Evolutionary conservation across 2,113 vertebrate genomes (phyloP), one percentile per base, ranked within the genome.

Genomic region (Promerops cafer): DNA sequence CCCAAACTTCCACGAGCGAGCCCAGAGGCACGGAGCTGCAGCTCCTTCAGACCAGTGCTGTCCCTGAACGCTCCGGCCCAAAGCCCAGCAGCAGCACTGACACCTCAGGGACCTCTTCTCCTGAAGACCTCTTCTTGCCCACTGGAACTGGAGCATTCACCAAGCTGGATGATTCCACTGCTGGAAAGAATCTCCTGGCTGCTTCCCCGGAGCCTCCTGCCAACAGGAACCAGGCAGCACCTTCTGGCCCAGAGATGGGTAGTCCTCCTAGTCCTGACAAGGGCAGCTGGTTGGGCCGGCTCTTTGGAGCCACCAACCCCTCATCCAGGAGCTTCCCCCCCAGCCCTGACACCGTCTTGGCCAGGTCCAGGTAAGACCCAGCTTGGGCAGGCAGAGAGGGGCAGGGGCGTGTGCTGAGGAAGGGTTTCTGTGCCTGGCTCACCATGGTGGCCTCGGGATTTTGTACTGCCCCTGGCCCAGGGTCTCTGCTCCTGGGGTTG

Each of bases 261-360:
- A 18, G 16, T 37, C 35, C 75, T 68, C 20, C 82, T 1, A 3
- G 10, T 12, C 31, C 83, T 6, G 56, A 49, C 40, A 91, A 42
- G 45, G 86, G 95, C 45, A 28, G 33, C 20, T 97, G 98, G 97
- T 86, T 99, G 70, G 98, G 99, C 8, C 96, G 99, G 35, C 98
- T 99, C 28, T 99, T 99, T 27, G 99, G 99, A 71, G 98, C 98
- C 35, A 84, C 70, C 88, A 69, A 4, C 24, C 68, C 90, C 6
- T 81, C 79, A 1, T 75, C 83, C 88, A 35, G 95, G 90, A 71
- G 92, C 74, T 40, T 61, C 57, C 50, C 88, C 5, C 6, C 60
- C 10, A 90, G 96, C 40, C 61, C 80, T 6, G 97, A 97, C 11
- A 18, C 26, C 8, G 12, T 69, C 79, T 28, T 39, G 14, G 42